A percentile compares a stretch with the other conserved stretches of the same genome.
phyloP scores from a whole-genome alignment of 2,888 invertebrate genomes.

The Mesoligia furuncula region DNA sequence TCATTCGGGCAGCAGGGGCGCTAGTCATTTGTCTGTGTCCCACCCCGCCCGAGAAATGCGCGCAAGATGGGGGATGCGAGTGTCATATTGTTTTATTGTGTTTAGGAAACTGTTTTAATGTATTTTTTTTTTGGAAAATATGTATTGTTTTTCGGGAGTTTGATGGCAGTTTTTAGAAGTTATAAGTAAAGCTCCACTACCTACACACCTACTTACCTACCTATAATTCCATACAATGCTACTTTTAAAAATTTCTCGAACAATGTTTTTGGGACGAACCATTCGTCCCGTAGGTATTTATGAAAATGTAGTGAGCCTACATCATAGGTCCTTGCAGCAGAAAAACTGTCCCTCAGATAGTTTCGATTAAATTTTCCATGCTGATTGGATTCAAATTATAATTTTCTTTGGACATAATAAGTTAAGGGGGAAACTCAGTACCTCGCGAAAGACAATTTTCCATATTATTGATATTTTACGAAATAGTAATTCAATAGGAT shows the following conservation, averaged over 20 bases:
- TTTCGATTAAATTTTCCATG: neutral
- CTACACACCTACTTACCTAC: neutral
- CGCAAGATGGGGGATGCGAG: constrained; percentile 82
- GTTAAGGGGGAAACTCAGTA: neutral
- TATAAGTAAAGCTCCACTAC: neutral
- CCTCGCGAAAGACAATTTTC: neutral
- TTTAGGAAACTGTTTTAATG: constrained; percentile 59
- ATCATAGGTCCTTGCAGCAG: neutral
- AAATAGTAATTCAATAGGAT: no score
- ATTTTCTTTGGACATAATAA: neutral
- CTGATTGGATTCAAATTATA: neutral
- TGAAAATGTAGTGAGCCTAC: neutral
- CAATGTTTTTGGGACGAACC: neutral
- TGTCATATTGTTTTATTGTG: constrained; percentile 79
- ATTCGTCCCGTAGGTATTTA: neutral
- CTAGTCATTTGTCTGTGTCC: constrained; percentile 88
- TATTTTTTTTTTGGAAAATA: constrained; percentile 36
- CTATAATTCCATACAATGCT: neutral
- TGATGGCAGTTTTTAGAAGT: neutral
- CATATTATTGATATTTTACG: no score
- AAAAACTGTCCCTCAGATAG: neutral
- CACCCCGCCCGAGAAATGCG: constrained; percentile 82
- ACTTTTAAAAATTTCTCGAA: neutral
- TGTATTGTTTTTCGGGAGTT: constrained; percentile 11
- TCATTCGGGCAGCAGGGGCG: constrained; percentile 86